Percentiles rank a stretch among this genome's conserved stretches.
phyloP scores from a whole-genome alignment of 2,797 vertebrate species.

The Saxicola maurus region DNA sequence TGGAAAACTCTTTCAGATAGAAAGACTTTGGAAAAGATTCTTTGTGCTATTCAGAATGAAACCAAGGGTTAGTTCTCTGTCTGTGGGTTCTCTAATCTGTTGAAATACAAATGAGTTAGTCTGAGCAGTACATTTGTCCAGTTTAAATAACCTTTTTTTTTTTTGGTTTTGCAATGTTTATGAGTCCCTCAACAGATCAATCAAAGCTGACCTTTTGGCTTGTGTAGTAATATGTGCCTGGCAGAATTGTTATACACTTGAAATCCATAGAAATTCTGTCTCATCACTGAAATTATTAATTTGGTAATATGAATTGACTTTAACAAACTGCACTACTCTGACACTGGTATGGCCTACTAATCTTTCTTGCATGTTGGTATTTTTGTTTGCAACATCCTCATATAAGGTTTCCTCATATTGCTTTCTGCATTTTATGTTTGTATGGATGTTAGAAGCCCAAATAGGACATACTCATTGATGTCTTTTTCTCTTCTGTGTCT shows the following conservation, averaged over 20 bases:
- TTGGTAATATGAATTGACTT: neutral
- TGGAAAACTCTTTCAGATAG: neutral
- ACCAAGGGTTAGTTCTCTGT: neutral
- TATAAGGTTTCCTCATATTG: neutral
- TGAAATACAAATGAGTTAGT: neutral
- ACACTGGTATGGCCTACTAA: neutral
- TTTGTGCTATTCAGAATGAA: neutral
- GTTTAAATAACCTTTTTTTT: neutral
- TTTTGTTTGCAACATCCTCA: neutral
- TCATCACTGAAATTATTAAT: neutral
- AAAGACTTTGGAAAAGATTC: neutral
- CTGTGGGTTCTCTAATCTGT: neutral
- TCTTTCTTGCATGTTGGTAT: neutral
- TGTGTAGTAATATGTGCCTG: neutral
- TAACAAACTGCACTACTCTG: neutral
- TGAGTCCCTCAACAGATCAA: neutral
- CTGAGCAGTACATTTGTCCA: neutral
- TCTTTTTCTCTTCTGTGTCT: neutral
- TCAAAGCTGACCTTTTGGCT: neutral
- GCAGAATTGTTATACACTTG: neutral
- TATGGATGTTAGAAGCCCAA: neutral
- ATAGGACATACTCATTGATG: neutral
- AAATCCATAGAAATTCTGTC: neutral
- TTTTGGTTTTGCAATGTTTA: neutral
- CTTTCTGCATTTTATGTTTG: neutral